Conservation (phyloP, 2,113 vertebrate species). For the Phalacrocorax brasilianus region DNA sequence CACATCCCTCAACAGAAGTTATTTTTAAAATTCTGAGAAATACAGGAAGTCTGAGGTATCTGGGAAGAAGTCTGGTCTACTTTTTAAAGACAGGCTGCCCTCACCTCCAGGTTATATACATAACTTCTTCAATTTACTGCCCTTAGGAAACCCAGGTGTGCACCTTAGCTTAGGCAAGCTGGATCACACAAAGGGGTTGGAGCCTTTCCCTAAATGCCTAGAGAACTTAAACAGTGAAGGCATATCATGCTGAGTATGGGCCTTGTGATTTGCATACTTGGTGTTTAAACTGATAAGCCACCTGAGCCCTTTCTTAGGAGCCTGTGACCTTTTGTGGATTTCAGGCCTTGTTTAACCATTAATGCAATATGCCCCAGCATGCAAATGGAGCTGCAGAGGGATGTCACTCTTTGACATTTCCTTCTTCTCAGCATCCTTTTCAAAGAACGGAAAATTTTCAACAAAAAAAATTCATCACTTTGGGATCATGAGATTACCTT, state of each 20-base stretch:
- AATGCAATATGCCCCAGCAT: background rate
- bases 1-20: background rate
- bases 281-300: background rate
- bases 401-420: background rate
- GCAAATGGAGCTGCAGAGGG: background rate
- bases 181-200: background rate
- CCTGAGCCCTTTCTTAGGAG: background rate
- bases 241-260: background rate
- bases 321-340: background rate
- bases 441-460: background rate
- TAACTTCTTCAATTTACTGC: background rate
- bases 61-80: background rate
- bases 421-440: background rate
- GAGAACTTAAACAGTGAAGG: background rate
- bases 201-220: background rate
- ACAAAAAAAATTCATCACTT: background rate
- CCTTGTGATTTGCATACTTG: background rate
- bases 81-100: background rate
- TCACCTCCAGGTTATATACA: background rate
- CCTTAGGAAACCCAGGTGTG: background rate
- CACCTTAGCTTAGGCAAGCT: background rate
- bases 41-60: background rate
- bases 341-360: background rate
- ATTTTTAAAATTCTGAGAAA: background rate
- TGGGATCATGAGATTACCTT: background rate